Conservation (phyloP, 2,888 invertebrate species). For the Mythimna albipuncta region DNA sequence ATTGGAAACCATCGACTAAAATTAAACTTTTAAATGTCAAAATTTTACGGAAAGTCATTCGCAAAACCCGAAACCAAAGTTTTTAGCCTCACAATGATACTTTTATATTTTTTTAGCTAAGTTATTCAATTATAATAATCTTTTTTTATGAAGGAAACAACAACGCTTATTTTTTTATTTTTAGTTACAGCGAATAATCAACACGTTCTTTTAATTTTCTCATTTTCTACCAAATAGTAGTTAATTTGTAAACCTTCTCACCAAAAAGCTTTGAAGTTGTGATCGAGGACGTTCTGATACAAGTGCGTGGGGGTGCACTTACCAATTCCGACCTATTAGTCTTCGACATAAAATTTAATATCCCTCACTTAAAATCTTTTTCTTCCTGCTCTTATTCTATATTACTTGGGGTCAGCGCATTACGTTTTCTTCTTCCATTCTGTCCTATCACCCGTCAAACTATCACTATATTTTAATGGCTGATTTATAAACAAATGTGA, state of each 20-base stretch:
- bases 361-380: too few relatives aligned
- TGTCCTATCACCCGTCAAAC: too few relatives aligned
- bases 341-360: background rate
- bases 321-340: background rate
- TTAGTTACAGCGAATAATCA: background rate
- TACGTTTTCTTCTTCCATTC: too few relatives aligned
- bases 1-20: conserved; percentile 70
- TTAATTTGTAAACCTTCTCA: background rate
- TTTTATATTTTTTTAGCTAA: background rate
- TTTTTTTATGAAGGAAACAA: background rate
- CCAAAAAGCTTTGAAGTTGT: background rate
- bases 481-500: too few relatives aligned
- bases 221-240: conserved; percentile 24
- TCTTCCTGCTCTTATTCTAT: too few relatives aligned
- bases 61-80: conserved; percentile 14
- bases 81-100: background rate
- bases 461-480: too few relatives aligned
- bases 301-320: background rate
- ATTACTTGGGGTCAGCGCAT: too few relatives aligned
- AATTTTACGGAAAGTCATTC: background rate
- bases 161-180: background rate
- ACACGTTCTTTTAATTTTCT: background rate
- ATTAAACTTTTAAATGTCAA: conserved; percentile 16
- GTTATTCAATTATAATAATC: too few relatives aligned
- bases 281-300: too few relatives aligned